Percentiles rank a stretch among this genome's conserved stretches.
Conservation (phyloP, 2,797 vertebrate genomes). For the Sciurus carolinensis region DNA sequence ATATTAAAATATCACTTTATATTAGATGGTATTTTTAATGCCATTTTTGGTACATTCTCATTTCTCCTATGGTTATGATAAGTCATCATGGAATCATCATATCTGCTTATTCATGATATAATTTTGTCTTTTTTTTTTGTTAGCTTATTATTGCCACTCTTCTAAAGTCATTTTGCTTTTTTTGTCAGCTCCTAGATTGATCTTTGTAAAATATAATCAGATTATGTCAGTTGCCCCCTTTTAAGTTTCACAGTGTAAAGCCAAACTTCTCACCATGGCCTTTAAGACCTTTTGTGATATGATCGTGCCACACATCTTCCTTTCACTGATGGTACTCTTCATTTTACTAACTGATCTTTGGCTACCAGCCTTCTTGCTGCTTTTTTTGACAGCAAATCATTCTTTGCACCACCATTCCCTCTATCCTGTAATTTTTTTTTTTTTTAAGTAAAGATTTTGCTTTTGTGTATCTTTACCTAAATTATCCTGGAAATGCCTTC, state of each 20-base stretch:
- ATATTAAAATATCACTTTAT: conserved; percentile 3
- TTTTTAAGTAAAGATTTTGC: conserved; percentile 9
- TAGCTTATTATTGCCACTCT: not conserved
- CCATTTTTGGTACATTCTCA: not conserved
- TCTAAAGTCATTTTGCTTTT: conserved; percentile 32
- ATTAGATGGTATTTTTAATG: not conserved
- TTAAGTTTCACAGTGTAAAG: conserved; percentile 8
- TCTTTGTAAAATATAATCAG: conserved; percentile 33
- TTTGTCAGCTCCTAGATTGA: conserved; percentile 20
- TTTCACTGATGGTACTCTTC: not conserved
- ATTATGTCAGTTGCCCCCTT: not conserved
- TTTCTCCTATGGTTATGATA: not conserved
- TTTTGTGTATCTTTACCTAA: conserved; percentile 8
- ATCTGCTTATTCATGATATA: conserved; percentile 26
- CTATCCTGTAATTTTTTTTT: not conserved
- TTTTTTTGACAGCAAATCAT: not conserved
- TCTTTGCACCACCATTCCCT: not conserved
- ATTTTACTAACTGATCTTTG: not conserved
- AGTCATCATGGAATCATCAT: not conserved
- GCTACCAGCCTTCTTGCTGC: not conserved
- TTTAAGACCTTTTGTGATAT: rapidly evolving
- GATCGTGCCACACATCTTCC: not conserved
- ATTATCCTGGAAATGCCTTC: not conserved
- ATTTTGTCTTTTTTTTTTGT: not conserved
- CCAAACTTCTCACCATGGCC: not conserved